phyloP scores from a whole-genome alignment of 2,888 invertebrate species.

The Elegia similella region DNA sequence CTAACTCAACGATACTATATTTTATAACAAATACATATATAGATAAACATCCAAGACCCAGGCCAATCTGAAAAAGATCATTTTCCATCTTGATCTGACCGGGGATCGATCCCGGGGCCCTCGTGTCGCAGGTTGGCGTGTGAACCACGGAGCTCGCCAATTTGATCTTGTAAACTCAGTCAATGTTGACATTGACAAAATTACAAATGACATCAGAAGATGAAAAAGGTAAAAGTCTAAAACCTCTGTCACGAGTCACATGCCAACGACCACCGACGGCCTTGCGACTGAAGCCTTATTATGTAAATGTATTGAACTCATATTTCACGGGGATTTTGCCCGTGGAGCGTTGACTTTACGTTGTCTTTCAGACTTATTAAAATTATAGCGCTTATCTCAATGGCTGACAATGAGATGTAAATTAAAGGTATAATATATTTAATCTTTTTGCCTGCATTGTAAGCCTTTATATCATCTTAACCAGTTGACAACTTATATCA shows the following conservation, averaged over 20 bases:
- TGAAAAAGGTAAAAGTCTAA: conserved; percentile 24
- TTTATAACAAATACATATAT: too few relatives aligned
- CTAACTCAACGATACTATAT: too few relatives aligned
- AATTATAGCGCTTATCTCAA: background rate
- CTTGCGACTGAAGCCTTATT: conserved; percentile 35
- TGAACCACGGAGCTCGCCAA: too few relatives aligned
- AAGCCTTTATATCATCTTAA: too few relatives aligned
- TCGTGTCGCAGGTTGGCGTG: too few relatives aligned
- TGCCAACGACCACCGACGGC: conserved; percentile 50
- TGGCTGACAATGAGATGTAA: background rate
- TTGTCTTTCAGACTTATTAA: background rate
- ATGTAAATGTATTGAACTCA: conserved; percentile 11
- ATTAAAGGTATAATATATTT: background rate
- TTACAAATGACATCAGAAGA: background rate
- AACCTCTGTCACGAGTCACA: background rate
- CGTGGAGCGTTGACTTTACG: background rate
- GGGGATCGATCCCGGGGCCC: too few relatives aligned
- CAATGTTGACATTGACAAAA: background rate
- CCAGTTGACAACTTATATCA: too few relatives aligned
- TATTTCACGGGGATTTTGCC: background rate
- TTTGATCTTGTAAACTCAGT: background rate
- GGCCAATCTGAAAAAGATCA: too few relatives aligned
- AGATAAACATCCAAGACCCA: too few relatives aligned
- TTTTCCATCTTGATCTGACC: too few relatives aligned
- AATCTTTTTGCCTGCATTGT: too few relatives aligned